Evolutionary conservation across 2,113 vertebrate species (phyloP).

Genomic region (Melanocharis versteri): DNA sequence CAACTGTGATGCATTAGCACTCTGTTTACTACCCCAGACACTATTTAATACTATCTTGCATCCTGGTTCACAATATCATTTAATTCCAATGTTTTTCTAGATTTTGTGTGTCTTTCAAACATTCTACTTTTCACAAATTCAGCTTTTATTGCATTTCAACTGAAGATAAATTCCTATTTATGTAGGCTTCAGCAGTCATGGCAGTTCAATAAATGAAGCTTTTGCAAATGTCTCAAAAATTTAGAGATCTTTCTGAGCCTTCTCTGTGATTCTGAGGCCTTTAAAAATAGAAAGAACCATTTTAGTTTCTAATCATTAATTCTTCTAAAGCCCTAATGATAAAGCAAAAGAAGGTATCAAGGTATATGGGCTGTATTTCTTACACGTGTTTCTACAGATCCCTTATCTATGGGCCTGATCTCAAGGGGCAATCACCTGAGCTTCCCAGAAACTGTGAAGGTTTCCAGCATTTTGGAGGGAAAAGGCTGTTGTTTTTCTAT

Average conservation of each 20-base stretch:
- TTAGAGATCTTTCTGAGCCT: constrained; percentile 7
- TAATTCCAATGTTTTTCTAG: neutral
- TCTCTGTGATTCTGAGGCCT: neutral
- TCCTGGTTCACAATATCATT: neutral
- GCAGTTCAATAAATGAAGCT: neutral
- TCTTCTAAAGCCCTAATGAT: neutral
- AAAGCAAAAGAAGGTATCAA: neutral
- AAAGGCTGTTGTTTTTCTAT: neutral
- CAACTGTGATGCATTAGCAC: neutral
- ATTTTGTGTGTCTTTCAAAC: neutral
- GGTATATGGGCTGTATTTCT: neutral
- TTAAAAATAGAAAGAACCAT: neutral
- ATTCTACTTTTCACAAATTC: neutral
- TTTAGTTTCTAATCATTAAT: neutral
- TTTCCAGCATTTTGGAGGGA: neutral
- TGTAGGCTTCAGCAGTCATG: neutral
- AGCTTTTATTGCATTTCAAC: neutral
- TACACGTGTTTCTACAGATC: neutral
- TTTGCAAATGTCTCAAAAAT: neutral
- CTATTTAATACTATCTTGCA: neutral
- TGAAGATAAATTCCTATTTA: neutral
- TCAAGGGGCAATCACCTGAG: neutral
- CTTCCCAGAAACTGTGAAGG: neutral
- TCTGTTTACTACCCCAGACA: neutral
- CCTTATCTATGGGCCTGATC: neutral